Conservation (phyloP, 1,140 invertebrate genomes). For the Thaumatotibia leucotreta region DNA sequence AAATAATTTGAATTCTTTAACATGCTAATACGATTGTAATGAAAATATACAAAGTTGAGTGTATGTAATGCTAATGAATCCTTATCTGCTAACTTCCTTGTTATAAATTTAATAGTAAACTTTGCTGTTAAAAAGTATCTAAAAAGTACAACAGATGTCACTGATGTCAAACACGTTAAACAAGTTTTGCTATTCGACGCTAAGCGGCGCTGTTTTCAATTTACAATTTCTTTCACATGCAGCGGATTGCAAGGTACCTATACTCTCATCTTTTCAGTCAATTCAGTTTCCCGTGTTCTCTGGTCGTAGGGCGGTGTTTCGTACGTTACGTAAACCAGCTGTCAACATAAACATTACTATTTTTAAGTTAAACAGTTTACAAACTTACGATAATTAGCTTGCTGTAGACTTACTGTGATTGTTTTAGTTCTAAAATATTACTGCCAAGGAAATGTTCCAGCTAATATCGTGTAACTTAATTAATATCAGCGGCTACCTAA, state of each 20-base stretch:
- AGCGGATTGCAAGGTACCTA: neutral
- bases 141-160: no score
- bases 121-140: no score
- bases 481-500: conserved; percentile 9
- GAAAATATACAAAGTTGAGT: no score
- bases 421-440: neutral
- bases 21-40: no score
- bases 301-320: conserved; percentile 61
- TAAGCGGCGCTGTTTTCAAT: conserved; percentile 1
- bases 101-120: no score
- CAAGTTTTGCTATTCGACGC: neutral
- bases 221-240: neutral
- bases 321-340: conserved; percentile 61
- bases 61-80: no score
- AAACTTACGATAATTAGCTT: neutral
- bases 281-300: conserved; percentile 60
- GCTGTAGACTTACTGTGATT: no score
- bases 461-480: neutral
- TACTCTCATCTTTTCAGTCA: conserved; percentile 33
- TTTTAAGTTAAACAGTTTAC: conserved; percentile 10
- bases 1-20: no score
- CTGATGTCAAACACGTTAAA: no score
- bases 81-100: no score
- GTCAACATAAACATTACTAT: conserved; percentile 52
- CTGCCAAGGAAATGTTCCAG: neutral